Conservation (phyloP, 2,888 invertebrate genomes). For the Luffia ferchaultella region DNA sequence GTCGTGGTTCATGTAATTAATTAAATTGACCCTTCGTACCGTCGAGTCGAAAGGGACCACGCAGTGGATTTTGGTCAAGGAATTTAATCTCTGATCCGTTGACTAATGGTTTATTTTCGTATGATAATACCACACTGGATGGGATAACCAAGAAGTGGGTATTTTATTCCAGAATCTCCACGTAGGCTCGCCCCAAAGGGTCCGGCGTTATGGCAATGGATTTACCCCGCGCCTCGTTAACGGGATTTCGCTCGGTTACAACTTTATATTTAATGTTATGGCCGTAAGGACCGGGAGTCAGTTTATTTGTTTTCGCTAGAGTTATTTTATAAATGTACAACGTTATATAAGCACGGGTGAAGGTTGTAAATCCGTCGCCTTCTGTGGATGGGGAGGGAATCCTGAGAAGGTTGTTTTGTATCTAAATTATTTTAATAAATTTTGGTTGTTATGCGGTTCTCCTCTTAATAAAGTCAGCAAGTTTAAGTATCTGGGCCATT, state of each 20-base stretch:
- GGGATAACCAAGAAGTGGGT: neutral
- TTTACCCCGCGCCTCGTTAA: constrained; percentile 27
- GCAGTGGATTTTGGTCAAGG: neutral
- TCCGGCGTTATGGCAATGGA: constrained; percentile 31
- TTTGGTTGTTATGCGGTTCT: too few species aligned
- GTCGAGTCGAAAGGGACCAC: constrained; percentile 1
- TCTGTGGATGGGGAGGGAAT: too few species aligned
- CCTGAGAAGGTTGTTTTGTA: too few species aligned
- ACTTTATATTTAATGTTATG: constrained; percentile 29
- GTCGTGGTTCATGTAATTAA: constrained; percentile 49
- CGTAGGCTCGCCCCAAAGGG: constrained; percentile 36
- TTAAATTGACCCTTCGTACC: constrained; percentile 36
- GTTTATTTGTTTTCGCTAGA: neutral
- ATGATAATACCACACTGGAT: neutral
- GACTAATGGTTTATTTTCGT: neutral
- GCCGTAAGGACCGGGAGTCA: neutral
- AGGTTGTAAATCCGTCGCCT: too few species aligned
- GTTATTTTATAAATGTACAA: neutral
- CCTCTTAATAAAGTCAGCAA: too few species aligned
- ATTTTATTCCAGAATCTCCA: constrained; percentile 21
- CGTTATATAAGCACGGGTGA: too few species aligned
- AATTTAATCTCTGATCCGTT: constrained; percentile 1
- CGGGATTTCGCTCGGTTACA: constrained; percentile 19
- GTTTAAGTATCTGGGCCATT: too few species aligned
- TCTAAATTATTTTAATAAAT: too few species aligned